Base-by-base conservation (phyloP, 1,140 invertebrate genomes). In the Solenopsis fugax region DNA sequence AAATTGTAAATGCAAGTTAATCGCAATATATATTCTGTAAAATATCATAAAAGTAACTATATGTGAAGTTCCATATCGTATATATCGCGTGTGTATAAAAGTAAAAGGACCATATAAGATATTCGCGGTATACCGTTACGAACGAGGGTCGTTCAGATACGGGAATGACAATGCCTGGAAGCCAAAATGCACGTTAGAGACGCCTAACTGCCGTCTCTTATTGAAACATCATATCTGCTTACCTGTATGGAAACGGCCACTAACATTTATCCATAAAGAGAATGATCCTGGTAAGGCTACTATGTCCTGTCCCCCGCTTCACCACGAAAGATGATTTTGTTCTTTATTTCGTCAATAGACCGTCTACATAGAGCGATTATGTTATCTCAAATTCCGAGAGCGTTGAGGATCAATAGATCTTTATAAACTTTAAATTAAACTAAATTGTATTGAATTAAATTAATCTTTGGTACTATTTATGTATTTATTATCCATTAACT, bases 151-250 rank as follows among this genome's bases (percentile, higher is more conserved):
- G 90, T 93, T 91, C 85, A 93, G 93, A 93, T 93, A 93, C 71
- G 88, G 81, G 75, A 78, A 90, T 88, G 90, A 93, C 92, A 93
- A 92, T 93, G 89, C 54, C 85, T 60, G 54, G 69, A 89, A 80
- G 34, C 92, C 93, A 93, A 94, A 94, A 88, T 86, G 86, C 91
- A 93, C 93, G 85, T 94, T 92, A 91, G 93, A 92, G 93, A 69
- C 88, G 72, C 37, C 88, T 90, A 93, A 94, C 92, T 91, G 91
- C 91, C 81, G 76, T 60, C 84, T 93, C 91, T 94, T 93, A 94
- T 94, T 94, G 93, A 94, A 94, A 94, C 90, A 91, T 93, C 92
- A 90, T 92, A 87, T 91, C 91, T 88, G 89, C 85, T 92, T 87
- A 77, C 85, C 34, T 58, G 65, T 87, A 87, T 81, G 87, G 62